Percentiles rank a stretch among this genome's conserved stretches.
These are phyloP conservation scores for Microplitis demolitor DNA, from an alignment of 1,140 invertebrate species.

Conservation along the genomic window DNA sequence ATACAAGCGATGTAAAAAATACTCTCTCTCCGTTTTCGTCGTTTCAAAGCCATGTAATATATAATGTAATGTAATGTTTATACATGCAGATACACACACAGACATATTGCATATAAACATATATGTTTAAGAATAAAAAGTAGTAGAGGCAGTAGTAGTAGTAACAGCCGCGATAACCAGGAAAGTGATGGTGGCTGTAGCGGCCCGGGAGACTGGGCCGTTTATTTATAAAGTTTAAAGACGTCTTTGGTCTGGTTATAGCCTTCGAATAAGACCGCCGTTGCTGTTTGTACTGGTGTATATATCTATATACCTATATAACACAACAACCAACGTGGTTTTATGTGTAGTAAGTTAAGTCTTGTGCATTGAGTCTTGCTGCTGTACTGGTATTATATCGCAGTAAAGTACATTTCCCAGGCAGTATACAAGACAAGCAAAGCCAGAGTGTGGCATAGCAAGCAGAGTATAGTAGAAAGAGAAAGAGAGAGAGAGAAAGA, in stretches of 20 bases:
- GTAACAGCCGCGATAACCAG: not conserved
- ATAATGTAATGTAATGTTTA: too few species aligned
- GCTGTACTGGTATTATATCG: not conserved
- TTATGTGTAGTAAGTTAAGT: too few species aligned
- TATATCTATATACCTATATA: too few species aligned
- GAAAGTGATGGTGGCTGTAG: not conserved
- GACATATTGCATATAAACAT: too few species aligned
- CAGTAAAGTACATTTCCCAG: conserved; percentile 51
- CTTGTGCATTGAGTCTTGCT: too few species aligned
- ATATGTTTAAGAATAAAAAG: too few species aligned
- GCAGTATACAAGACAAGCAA: conserved; percentile 26
- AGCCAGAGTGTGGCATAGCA: too few species aligned
- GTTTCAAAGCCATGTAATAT: too few species aligned
- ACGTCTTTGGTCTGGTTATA: conserved; percentile 23
- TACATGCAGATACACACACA: too few species aligned
- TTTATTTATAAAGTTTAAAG: conserved; percentile 50
- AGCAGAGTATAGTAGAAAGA: conserved; percentile 5
- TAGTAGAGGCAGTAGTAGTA: not conserved
- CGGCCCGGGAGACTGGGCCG: conserved; percentile 28
- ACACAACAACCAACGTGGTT: too few species aligned
- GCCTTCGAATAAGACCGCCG: conserved; percentile 9
- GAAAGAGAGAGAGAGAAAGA: conserved; percentile 4
- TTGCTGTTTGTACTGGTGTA: not conserved
- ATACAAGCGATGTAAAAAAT: too few species aligned
- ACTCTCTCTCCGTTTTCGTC: too few species aligned